Evolutionary conservation across 2,888 invertebrate species (phyloP).

Genomic region (Diarsia rubi): DNA sequence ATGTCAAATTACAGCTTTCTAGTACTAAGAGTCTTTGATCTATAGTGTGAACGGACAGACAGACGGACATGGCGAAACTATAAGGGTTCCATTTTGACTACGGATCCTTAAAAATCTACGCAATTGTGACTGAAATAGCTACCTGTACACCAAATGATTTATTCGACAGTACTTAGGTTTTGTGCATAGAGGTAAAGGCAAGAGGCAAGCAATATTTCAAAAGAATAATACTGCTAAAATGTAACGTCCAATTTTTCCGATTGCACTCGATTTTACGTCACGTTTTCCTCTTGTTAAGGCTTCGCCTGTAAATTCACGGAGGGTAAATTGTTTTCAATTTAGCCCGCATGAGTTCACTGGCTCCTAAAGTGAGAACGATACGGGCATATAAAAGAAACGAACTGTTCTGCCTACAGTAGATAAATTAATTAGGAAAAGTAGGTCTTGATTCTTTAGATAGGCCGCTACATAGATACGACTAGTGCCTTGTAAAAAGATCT

Average conservation of each 20-base stretch:
- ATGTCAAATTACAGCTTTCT: too few species aligned
- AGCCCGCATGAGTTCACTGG: slow-evolving; percentile 41
- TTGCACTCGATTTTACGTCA: slow-evolving; percentile 51
- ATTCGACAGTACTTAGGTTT: neutral
- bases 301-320: slow-evolving; percentile 29
- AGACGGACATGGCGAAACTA: too few species aligned
- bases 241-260: slow-evolving; percentile 23
- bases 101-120: too few species aligned
- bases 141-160: neutral
- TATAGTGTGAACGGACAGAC: too few species aligned
- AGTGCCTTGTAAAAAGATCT: neutral
- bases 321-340: slow-evolving; percentile 57
- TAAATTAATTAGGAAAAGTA: slow-evolving; percentile 32
- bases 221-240: slow-evolving; percentile 16
- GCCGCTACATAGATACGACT: neutral
- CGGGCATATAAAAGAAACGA: slow-evolving; percentile 24
- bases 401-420: slow-evolving; percentile 7
- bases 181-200: neutral
- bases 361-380: slow-evolving; percentile 36
- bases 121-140: too few species aligned
- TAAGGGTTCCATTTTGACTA: too few species aligned
- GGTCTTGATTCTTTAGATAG: neutral
- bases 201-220: too few species aligned
- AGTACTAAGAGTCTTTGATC: too few species aligned
- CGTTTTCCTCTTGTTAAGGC: slow-evolving; percentile 50